Percentiles rank a stretch among this genome's conserved stretches.
These are phyloP conservation scores for Reinhardtius hippoglossoides DNA, from an alignment of 2,113 vertebrate species.

Conservation along the genomic window DNA sequence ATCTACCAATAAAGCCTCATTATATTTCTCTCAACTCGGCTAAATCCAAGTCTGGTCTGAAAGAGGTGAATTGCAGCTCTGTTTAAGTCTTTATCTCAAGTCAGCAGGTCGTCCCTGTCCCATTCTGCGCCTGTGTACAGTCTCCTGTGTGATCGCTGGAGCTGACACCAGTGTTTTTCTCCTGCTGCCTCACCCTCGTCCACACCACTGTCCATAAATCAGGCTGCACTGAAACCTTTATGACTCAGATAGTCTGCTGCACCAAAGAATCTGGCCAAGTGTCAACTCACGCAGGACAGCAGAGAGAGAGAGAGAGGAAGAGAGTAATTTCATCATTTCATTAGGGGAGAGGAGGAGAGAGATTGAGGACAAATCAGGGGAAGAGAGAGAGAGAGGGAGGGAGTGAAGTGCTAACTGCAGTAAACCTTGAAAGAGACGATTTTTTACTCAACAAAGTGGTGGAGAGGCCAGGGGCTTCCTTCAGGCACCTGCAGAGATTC, in stretches of 20 bases:
- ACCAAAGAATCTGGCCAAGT: conserved; percentile 70
- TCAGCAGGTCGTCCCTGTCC: conserved; percentile 56
- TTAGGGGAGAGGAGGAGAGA: conserved; percentile 10
- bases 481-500: conserved; percentile 44
- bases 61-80: conserved; percentile 4
- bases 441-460: conserved; percentile 46
- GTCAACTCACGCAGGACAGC: conserved; percentile 63
- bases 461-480: conserved; percentile 44
- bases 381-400: conserved; percentile 14
- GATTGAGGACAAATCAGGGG: conserved; percentile 1
- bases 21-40: conserved; percentile 8
- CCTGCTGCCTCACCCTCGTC: conserved; percentile 60
- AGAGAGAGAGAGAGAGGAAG: conserved; percentile 5
- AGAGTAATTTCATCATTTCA: too few relatives aligned
- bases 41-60: not conserved
- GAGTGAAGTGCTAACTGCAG: conserved; percentile 41
- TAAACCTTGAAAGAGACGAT: conserved; percentile 74
- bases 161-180: conserved; percentile 72
- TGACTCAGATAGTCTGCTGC: conserved; percentile 77
- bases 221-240: conserved; percentile 62
- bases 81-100: conserved; percentile 32
- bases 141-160: conserved; percentile 59
- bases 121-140: conserved; percentile 1
- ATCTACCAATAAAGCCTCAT: not conserved
- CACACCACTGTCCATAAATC: conserved; percentile 74